Evolutionary conservation across 2,888 invertebrate species (phyloP), one percentile per base, ranked within the genome.

Genomic region (Amphimallon solstitiale): DNA sequence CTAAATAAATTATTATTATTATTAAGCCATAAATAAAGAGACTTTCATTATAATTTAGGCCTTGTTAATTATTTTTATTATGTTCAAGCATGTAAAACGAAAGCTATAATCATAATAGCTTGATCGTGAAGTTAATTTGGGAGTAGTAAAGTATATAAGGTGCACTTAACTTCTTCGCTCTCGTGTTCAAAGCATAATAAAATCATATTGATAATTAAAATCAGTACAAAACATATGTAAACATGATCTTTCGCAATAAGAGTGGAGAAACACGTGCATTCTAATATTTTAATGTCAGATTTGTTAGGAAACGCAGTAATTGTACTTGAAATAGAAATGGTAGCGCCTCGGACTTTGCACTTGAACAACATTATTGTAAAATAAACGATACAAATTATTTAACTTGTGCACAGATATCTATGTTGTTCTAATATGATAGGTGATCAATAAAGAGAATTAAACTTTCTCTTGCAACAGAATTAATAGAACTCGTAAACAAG

Each of bases 331-430:
- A 61, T 60, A 65, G 65, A 64, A 52, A 40, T 65, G 62, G 59
- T n/a, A 65, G 59, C 46, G 59, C 19, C 35, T 56, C 68, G 69
- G 68, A 70, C 70, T 70, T 70, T 70, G 71, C 61, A 69, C 69
- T 69, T 71, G 49, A n/a, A n/a, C 68, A 67, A 69, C 71, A 66
- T 59, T 51, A 60, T 51, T 65, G 61, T 51, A 60, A 65, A 60
- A 60, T 65, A 51, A 52, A 38, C 65, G 61, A 65, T 65, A n/a
- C n/a, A 65, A 65, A 60, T 49, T 37, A 45, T 65, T 65, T 65
- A 2, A 60, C 65, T 65, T 65, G 51, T 64, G 56, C 45, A 51
- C 40, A 49, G 38, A 29, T 29, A 29, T n/a, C n/a, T 9, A 29
- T 29, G 29, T 29, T 29, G 12, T 51, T 65, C 51, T 29, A 49